Conservation (phyloP, 2,888 invertebrate genomes). For the Iselma pallidipennis region DNA sequence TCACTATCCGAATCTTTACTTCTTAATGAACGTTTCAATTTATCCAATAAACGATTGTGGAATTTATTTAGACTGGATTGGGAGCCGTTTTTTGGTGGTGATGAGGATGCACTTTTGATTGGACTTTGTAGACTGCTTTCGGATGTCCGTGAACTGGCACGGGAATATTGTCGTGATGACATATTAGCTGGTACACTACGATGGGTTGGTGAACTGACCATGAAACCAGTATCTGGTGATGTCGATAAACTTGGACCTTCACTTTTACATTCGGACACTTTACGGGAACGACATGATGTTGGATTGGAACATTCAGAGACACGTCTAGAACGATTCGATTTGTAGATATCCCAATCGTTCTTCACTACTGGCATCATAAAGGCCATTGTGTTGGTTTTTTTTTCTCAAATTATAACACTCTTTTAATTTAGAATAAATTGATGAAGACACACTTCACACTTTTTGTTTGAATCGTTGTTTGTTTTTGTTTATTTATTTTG, state of each 20-base stretch:
- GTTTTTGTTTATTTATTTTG: background rate
- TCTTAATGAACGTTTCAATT: constrained; percentile 72
- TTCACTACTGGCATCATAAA: constrained; percentile 96
- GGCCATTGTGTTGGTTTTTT: constrained; percentile 66
- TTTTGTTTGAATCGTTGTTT: constrained; percentile 1
- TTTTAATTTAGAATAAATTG: background rate
- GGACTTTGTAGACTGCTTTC: constrained; percentile 68
- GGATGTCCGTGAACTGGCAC: constrained; percentile 66
- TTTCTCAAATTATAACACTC: too few relatives aligned
- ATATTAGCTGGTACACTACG: constrained; percentile 70
- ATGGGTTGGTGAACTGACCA: constrained; percentile 60
- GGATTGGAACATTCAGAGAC: constrained; percentile 74
- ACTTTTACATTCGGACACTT: constrained; percentile 76
- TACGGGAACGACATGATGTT: constrained; percentile 66
- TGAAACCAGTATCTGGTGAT: constrained; percentile 65
- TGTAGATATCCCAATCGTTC: constrained; percentile 93
- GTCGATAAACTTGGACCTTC: constrained; percentile 73
- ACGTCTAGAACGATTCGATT: constrained; percentile 76
- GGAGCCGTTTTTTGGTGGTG: constrained; percentile 65
- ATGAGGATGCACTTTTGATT: constrained; percentile 68
- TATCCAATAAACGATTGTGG: constrained; percentile 79
- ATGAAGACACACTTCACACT: background rate
- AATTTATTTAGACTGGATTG: constrained; percentile 74
- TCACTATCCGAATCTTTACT: constrained; percentile 58
- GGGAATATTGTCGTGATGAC: constrained; percentile 63